Percentiles rank a stretch among this genome's conserved stretches.
These are phyloP conservation scores for Vireo altiloquus DNA, from an alignment of 2,113 vertebrate species.

Conservation along the genomic window DNA sequence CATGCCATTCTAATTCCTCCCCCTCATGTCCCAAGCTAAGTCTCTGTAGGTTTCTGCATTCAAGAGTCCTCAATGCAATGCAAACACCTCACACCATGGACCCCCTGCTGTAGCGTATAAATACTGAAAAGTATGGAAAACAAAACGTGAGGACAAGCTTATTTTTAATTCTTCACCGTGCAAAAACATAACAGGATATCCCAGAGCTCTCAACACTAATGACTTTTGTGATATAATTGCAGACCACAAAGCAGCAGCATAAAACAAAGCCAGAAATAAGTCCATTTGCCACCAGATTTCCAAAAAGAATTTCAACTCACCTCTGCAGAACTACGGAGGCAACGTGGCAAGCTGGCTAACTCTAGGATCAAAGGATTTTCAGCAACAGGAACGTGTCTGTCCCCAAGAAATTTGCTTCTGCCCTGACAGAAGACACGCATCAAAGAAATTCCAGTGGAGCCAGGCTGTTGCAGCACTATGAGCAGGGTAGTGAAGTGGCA, in stretches of 20 bases:
- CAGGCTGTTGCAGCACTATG: neutral
- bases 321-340: neutral
- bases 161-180: neutral
- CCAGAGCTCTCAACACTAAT: neutral
- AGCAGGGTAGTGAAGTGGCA: neutral
- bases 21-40: neutral
- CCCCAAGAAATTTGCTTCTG: neutral
- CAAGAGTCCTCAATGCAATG: neutral
- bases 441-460: neutral
- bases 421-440: neutral
- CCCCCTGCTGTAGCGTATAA: neutral
- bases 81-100: neutral
- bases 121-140: neutral
- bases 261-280: neutral
- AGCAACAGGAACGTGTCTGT: neutral
- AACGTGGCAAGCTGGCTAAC: neutral
- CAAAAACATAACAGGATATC: neutral
- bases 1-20: conserved; percentile 4
- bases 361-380: neutral
- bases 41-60: neutral
- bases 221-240: neutral
- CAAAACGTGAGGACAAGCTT: neutral
- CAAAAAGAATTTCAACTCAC: neutral
- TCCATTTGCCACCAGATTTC: neutral
- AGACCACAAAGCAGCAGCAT: neutral